Evolutionary conservation across 1,140 invertebrate genomes (phyloP), one percentile per base, ranked within the genome.

Genomic region (Kradibia gibbosae): DNA sequence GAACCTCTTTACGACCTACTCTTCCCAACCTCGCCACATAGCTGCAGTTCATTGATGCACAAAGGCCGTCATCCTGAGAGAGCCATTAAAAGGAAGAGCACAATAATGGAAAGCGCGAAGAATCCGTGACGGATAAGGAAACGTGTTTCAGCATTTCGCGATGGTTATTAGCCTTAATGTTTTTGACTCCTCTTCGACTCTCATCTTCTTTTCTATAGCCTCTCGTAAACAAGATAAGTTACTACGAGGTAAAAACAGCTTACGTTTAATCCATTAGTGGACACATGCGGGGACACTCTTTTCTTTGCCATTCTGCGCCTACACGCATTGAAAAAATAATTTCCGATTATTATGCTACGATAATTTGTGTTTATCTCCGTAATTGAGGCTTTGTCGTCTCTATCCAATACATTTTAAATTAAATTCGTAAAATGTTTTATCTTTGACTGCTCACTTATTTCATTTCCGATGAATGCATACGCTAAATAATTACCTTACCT

Each of bases 101-200:
- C 20, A 45, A 53, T 81, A 78, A 83, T 85, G 85, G 87, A 88
- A 88, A 84, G 80, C 71, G 74, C 83, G 82, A 83, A 85, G 85
- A 86, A 86, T 86, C 85, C 86, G 89, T 89, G 87, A 87, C 88
- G 84, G 86, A 90, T 89, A 86, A 87, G 85, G 77, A 89, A 85
- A 86, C 88, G 89, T 90, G 88, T 89, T 83, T 82, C 15, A 76
- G 87, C 87, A 88, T 89, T 82, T 85, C 80, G 83, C 83, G 78
- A 83, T 83, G 71, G 79, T 86, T 83, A 83, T 88, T 88, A 87
- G 84, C 80, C 72, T 79, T 84, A 74, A 80, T 88, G 83, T 83
- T 87, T 86, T 86, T 80, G 50, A 86, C 82, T 76, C 28, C 50
- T 81, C 70, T 73, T 82, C 75, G 60, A 11, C 53, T 77, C 74